Evolutionary conservation across 2,113 vertebrate species (phyloP).

Genomic region (Elephas maximus): DNA sequence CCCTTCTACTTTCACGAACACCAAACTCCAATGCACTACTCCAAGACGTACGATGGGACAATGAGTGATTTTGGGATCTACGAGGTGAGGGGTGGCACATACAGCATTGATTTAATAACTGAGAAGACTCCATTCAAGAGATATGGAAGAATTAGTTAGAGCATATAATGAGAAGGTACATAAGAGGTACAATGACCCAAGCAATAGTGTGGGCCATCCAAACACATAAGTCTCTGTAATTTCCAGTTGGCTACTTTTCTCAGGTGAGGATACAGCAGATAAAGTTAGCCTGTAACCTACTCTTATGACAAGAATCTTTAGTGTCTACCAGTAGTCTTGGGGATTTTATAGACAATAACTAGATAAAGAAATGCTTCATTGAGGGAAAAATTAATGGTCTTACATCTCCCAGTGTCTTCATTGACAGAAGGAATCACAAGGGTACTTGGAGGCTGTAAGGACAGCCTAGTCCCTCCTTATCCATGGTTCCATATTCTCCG

Average conservation of each 20-base stretch:
- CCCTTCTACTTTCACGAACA: not conserved
- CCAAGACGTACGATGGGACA: not conserved
- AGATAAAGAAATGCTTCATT: fast-evolving
- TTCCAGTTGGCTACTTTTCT: no score
- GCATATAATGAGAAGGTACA: not conserved
- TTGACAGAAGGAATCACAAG: not conserved
- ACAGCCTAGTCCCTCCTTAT: no score
- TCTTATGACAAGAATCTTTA: no score
- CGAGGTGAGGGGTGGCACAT: not conserved
- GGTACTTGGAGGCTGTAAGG: no score
- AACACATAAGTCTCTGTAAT: not conserved
- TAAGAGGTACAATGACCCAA: not conserved
- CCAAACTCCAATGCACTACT: not conserved
- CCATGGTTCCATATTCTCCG: no score
- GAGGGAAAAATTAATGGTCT: not conserved
- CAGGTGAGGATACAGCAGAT: not conserved
- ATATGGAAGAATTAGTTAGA: not conserved
- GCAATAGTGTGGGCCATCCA: not conserved
- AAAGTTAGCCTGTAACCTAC: no score
- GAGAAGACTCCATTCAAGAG: not conserved
- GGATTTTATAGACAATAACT: not conserved
- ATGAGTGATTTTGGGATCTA: no score
- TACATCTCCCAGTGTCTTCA: no score
- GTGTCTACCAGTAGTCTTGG: no score
- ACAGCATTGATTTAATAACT: not conserved